Percentiles rank a stretch among this genome's conserved stretches.
Evolutionary conservation across 1,140 invertebrate species (phyloP).

Genomic region (Globodera ellingtonae): DNA sequence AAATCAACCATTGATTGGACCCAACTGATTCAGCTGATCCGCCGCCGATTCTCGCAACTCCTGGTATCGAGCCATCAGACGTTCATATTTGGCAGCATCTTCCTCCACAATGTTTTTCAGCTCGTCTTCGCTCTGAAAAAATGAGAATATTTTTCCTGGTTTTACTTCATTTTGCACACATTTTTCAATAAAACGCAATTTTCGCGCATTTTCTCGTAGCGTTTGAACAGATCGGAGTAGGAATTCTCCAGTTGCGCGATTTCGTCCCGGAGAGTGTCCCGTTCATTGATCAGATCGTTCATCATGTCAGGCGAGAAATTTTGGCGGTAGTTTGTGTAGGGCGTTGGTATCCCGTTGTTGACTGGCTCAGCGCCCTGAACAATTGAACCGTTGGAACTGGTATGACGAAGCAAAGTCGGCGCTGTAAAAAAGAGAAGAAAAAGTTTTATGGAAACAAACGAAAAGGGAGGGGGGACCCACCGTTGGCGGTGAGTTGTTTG

Average conservation of each 20-base stretch:
- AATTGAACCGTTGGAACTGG: not conserved
- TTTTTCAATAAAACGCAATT: slow-evolving; percentile 41
- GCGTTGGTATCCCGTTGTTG: not conserved
- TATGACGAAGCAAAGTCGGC: not conserved
- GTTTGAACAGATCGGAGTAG: slow-evolving; percentile 38
- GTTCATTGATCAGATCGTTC: slow-evolving; percentile 27
- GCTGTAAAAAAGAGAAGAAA: not conserved
- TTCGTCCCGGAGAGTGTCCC: slow-evolving; percentile 36
- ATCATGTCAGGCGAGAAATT: slow-evolving; percentile 26
- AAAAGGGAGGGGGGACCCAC: not conserved
- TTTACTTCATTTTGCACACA: not conserved
- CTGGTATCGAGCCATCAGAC: slow-evolving; percentile 18
- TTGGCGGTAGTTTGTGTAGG: not conserved
- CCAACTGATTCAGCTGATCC: slow-evolving; percentile 30
- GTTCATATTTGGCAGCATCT: slow-evolving; percentile 37
- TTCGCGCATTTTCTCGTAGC: slow-evolving; percentile 40
- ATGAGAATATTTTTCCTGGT: not conserved
- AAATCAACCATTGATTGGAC: not conserved
- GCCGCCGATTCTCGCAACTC: slow-evolving; percentile 28
- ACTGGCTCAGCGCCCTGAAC: not conserved
- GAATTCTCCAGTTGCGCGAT: slow-evolving; percentile 26
- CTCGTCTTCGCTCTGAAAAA: slow-evolving; percentile 44
- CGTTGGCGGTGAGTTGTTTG: slow-evolving; percentile 8
- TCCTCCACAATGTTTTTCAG: slow-evolving; percentile 37
- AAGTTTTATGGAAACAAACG: not conserved